Base-by-base conservation (phyloP, 2,888 invertebrate genomes). In the Sphaerophoria rueppellii region DNA sequence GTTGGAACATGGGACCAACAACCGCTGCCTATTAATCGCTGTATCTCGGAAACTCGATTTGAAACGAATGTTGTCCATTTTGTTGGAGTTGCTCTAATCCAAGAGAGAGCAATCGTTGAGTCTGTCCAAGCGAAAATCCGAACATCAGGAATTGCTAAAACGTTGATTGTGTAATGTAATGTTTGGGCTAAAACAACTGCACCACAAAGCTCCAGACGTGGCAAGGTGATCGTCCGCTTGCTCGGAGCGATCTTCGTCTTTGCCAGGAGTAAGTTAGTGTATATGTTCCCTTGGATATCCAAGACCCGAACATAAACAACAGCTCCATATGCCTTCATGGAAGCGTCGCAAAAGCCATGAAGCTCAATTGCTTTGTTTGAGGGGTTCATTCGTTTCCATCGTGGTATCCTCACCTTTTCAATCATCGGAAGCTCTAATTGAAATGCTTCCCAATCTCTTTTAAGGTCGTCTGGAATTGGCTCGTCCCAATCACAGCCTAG, bases 151-250 rank as follows among this genome's bases (percentile, higher is more conserved):
- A 24, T 24, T 24, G 24, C 24, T 24, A 24, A 24, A 2, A 48
- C 32, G 57, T 50, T 11, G 16, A 40, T 60, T 50, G 63, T 74
- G 24, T 63, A 57, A 11, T 55, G 16, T 3, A 72, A 12, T 16
- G 86, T 43, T 37, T 54, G 73, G 0, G 83, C 73, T 3, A 86
- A 75, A 48, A 83, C 52, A 1, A 79, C 74, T 0, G 85, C 80
- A 6, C 65, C 86, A 52, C 74, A 86, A 4, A 86, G 63, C 34
- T 86, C 82, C 7, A 87, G 54, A 11, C 83, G 52, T 0, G 87
- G 83, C 9, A 87, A 34, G 6, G 82, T 85, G 12, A 57, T 55
- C 9, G 80, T n/a, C 70, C 55, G 24, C 24, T 86, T 87, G 6
- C 82, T 16, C 1, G 87, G 82, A 4, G 83, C 77, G 3, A 87